phyloP scores from a whole-genome alignment of 2,113 vertebrate species.

The Motacilla tschutschensis region DNA sequence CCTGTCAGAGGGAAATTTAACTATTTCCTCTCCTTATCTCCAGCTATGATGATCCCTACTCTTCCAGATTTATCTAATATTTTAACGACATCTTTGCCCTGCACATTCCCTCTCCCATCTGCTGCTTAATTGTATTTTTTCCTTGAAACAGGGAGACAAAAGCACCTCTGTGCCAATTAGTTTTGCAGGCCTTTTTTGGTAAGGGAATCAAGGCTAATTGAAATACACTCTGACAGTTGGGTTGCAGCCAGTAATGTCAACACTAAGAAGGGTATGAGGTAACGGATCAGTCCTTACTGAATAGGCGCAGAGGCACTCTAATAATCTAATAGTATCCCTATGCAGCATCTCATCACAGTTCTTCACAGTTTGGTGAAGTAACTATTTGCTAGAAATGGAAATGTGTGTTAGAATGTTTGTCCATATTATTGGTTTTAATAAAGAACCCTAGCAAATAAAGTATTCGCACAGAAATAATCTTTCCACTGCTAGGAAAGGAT shows the following conservation, averaged over 20 bases:
- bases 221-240: slow-evolving; percentile 11
- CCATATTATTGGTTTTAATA: neutral
- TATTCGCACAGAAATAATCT: neutral
- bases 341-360: neutral
- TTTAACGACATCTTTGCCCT: neutral
- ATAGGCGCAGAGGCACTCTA: neutral
- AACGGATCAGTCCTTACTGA: neutral
- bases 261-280: neutral
- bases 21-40: neutral
- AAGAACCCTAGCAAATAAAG: neutral
- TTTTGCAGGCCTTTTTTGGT: slow-evolving; percentile 40
- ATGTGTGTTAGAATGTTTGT: neutral
- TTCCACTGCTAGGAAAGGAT: neutral
- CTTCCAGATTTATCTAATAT: neutral
- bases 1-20: neutral
- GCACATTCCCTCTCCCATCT: slow-evolving; percentile 4
- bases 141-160: slow-evolving; percentile 39
- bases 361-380: neutral
- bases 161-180: slow-evolving; percentile 38
- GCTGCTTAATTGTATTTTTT: slow-evolving; percentile 20
- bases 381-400: neutral
- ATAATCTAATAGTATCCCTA: neutral
- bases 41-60: neutral
- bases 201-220: slow-evolving; percentile 52
- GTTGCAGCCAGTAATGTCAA: neutral